A percentile compares a stretch with the other conserved stretches of the same genome.
These are phyloP conservation scores for Ceratotherium simum DNA, from an alignment of 2,113 vertebrate genomes.

Conservation along the genomic window DNA sequence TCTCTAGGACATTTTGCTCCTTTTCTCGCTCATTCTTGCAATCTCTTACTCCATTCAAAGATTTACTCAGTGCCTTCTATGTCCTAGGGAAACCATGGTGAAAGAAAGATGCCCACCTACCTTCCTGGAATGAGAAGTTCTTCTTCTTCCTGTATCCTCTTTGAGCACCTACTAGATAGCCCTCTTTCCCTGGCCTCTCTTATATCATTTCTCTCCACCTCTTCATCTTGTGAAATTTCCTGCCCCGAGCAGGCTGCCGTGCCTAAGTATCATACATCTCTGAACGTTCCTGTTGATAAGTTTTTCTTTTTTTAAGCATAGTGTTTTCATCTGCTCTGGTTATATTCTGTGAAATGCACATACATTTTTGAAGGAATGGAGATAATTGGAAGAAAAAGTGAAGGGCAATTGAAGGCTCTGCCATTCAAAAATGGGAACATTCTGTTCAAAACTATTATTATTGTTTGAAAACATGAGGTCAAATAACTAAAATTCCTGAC, in stretches of 20 bases:
- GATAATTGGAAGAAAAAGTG: background rate
- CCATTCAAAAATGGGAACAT: background rate
- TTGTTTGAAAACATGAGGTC: background rate
- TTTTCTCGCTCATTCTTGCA: background rate
- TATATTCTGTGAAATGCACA: background rate
- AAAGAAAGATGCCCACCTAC: background rate
- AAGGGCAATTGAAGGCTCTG: background rate
- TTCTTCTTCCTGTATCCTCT: rapidly evolving
- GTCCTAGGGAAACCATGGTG: background rate
- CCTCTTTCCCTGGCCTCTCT: background rate
- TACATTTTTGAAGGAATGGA: background rate
- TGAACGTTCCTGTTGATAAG: background rate
- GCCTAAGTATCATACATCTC: background rate
- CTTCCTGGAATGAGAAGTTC: background rate
- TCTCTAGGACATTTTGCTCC: background rate
- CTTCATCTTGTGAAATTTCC: background rate
- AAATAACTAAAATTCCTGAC: background rate
- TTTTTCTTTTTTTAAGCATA: background rate
- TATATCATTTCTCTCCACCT: background rate
- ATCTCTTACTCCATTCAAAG: background rate
- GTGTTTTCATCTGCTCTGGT: background rate
- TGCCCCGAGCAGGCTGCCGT: background rate
- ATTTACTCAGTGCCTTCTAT: background rate
- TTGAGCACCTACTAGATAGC: rapidly evolving
- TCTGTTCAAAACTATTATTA: background rate